A percentile compares a stretch with the other conserved stretches of the same genome.
Conservation (phyloP, 2,888 invertebrate species). For the Eupelmus urozonus region DNA sequence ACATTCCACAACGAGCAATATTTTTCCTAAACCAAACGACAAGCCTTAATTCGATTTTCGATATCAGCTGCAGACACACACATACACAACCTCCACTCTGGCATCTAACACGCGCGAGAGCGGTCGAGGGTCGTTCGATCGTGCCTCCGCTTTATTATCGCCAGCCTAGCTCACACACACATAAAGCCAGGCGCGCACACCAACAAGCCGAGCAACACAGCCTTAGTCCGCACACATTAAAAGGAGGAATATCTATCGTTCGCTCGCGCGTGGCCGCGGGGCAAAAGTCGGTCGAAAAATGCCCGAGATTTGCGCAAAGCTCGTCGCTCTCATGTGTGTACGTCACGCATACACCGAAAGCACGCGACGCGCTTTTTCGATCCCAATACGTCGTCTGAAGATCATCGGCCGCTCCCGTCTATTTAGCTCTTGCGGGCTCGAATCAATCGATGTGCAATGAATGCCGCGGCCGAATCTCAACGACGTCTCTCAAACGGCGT, state of each 20-base stretch:
- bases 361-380: constrained; percentile 39
- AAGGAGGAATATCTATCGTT: no score
- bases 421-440: not conserved
- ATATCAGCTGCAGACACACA: not conserved
- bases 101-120: not conserved
- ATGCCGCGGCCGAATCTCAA: not conserved
- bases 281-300: constrained; percentile 56
- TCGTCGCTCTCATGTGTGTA: not conserved
- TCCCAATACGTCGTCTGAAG: constrained; percentile 49
- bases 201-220: no score
- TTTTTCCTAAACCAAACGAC: no score
- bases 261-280: constrained; percentile 5
- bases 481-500: constrained; percentile 18
- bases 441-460: constrained; percentile 1
- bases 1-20: no score
- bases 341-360: not conserved
- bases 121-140: constrained; percentile 37
- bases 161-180: not conserved
- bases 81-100: no score
- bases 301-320: constrained; percentile 43
- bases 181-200: not conserved
- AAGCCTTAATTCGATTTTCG: not conserved
- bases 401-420: constrained; percentile 3
- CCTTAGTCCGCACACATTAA: no score
- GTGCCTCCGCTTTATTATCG: constrained; percentile 4